Conservation (phyloP, 2,113 vertebrate species). For the Nyctereutes procyonoides region DNA sequence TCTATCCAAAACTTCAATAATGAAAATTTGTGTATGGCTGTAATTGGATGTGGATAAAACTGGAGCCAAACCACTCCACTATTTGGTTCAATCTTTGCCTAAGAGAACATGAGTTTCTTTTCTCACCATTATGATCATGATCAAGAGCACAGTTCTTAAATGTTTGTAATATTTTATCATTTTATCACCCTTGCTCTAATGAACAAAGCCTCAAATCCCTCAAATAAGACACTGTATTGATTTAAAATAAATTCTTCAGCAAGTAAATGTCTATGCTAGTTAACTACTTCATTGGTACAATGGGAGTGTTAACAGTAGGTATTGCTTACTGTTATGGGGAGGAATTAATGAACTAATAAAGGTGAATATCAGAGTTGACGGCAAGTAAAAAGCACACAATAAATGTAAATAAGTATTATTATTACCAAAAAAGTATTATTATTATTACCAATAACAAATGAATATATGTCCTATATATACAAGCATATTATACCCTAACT, state of each 20-base stretch:
- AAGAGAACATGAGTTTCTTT: neutral
- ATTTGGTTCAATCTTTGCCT: neutral
- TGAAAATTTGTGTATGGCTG: neutral
- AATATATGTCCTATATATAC: neutral
- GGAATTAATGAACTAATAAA: neutral
- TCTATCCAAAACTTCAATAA: constrained; percentile 1
- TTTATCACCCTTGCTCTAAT: neutral
- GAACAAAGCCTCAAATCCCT: neutral
- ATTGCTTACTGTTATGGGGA: neutral
- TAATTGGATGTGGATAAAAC: constrained; percentile 28
- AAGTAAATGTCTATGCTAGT: neutral
- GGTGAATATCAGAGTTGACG: neutral
- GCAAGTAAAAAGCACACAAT: neutral
- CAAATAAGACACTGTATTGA: neutral
- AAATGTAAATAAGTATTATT: neutral
- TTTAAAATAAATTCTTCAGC: neutral
- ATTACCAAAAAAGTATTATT: neutral
- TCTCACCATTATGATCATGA: neutral
- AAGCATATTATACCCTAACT: neutral
- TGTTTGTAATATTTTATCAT: neutral
- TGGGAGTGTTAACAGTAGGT: neutral
- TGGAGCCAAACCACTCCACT: neutral
- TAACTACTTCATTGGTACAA: neutral
- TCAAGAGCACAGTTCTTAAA: neutral
- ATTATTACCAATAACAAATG: neutral